These are phyloP conservation scores for Sus scrofa DNA, from an alignment of 2,113 vertebrate genomes.

Conservation along the genomic window T2T-Sscrofa CM000812.6:10355501-10356000, in stretches of 20 bases:
- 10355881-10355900: background rate
- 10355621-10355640: background rate
- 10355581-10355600: background rate
- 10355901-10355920: background rate
- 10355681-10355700: background rate
- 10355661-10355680: background rate
- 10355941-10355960: background rate
- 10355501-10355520: background rate
- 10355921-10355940: background rate
- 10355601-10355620: background rate
- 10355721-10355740: background rate
- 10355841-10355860: background rate
- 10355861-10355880: background rate
- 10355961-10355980: background rate
- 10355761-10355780: conserved; percentile 14
- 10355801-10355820: background rate
- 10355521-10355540: background rate
- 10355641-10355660: background rate
- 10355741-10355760: background rate
- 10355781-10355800: background rate
- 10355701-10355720: background rate
- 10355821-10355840: background rate
- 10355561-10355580: background rate
- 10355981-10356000: conserved; percentile 32
- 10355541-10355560: background rate